phyloP scores from a whole-genome alignment of 2,888 invertebrate species.

The Tryphoninae sp. region DNA sequence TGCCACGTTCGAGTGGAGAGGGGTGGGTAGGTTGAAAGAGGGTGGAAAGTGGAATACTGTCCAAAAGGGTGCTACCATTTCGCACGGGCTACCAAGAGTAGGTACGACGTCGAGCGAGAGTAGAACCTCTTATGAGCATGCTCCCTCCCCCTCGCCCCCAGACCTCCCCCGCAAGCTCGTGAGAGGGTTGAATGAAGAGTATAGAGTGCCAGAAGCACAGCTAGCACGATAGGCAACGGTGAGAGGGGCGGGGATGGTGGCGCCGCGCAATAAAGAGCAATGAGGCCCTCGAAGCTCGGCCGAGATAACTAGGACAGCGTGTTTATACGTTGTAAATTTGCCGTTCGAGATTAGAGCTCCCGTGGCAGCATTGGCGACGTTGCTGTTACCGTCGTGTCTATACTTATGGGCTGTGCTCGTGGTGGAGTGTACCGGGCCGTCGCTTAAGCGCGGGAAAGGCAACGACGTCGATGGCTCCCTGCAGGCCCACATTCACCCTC shows the following conservation, averaged over 20 bases:
- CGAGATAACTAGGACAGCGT: slow-evolving; percentile 73
- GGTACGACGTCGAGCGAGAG: slow-evolving; percentile 30
- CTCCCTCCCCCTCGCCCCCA: slow-evolving; percentile 20
- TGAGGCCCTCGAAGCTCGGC: slow-evolving; percentile 61
- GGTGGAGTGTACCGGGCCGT: background rate
- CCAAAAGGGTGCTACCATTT: slow-evolving; percentile 37
- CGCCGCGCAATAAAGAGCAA: slow-evolving; percentile 67
- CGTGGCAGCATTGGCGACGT: slow-evolving; percentile 50
- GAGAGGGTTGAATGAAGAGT: slow-evolving; percentile 19
- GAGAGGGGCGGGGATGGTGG: slow-evolving; percentile 62
- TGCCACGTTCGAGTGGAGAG: slow-evolving; percentile 6
- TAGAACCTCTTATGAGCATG: slow-evolving; percentile 43
- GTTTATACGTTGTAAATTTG: slow-evolving; percentile 74
- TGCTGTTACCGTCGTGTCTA: slow-evolving; percentile 29
- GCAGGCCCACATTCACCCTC: slow-evolving; percentile 32
- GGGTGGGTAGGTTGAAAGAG: slow-evolving; percentile 6
- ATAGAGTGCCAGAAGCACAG: slow-evolving; percentile 41
- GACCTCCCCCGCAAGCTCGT: background rate
- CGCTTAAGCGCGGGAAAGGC: slow-evolving; percentile 14
- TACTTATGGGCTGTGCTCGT: slow-evolving; percentile 5
- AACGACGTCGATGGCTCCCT: slow-evolving; percentile 12
- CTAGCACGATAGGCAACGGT: slow-evolving; percentile 57
- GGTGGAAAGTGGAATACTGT: slow-evolving; percentile 36
- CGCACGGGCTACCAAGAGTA: slow-evolving; percentile 19
- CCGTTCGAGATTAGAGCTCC: slow-evolving; percentile 66